A percentile compares a stretch with the other conserved stretches of the same genome.
Evolutionary conservation across 2,888 invertebrate species (phyloP).

Genomic region (Mystacides longicornis): DNA sequence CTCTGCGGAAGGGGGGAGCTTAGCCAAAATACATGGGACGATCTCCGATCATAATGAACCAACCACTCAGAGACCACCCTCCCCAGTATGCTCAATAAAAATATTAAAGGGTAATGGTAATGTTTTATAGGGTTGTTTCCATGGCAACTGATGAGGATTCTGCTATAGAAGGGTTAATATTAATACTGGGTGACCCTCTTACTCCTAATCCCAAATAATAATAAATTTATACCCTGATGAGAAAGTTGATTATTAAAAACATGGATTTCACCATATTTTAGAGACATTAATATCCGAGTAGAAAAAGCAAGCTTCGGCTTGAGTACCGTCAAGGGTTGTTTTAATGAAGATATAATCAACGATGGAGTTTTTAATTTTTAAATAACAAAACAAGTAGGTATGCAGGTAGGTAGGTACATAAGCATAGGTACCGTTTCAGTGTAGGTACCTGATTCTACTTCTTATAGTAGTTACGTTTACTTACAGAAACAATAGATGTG

Average conservation of each 20-base stretch:
- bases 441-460: not conserved
- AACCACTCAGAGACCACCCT: not conserved
- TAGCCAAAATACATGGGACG: not conserved
- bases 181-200: not conserved
- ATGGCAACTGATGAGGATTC: not conserved
- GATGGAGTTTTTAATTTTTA: too few relatives aligned
- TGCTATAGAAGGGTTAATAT: not conserved
- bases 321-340: too few relatives aligned
- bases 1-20: not conserved
- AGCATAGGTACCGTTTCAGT: not conserved
- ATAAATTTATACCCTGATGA: not conserved
- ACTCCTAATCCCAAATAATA: not conserved
- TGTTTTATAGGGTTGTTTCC: slow-evolving; percentile 1
- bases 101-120: not conserved
- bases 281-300: not conserved
- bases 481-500: too few relatives aligned
- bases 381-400: not conserved
- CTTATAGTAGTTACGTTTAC: too few relatives aligned
- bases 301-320: too few relatives aligned
- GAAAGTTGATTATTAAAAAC: not conserved
- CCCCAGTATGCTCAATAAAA: not conserved
- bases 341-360: too few relatives aligned
- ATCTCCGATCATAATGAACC: not conserved
- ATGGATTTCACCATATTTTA: not conserved
- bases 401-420: not conserved